Evolutionary conservation across 2,113 vertebrate genomes (phyloP).

Genomic region (Otolemur garnettii): DNA sequence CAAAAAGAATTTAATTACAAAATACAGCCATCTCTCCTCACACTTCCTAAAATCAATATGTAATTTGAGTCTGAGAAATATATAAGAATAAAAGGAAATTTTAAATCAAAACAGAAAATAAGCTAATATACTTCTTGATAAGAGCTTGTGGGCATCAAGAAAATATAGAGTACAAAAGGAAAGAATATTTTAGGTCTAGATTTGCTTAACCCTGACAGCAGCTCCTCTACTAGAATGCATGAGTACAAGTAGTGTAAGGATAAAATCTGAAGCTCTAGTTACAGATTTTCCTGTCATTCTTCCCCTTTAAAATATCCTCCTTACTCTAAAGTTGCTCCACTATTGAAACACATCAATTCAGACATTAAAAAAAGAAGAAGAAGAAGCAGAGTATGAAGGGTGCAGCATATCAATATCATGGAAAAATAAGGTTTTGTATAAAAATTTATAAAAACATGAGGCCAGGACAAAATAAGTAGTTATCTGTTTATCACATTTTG

Average conservation of each 20-base stretch:
- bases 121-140: neutral
- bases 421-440: constrained; percentile 21
- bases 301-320: neutral
- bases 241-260: neutral
- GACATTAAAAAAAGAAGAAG: neutral
- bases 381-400: neutral
- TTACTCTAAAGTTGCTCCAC: neutral
- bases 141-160: neutral
- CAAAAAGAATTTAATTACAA: neutral
- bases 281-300: neutral
- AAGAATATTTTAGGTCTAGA: neutral
- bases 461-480: neutral
- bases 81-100: constrained; percentile 1
- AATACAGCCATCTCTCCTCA: neutral
- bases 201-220: neutral
- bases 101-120: neutral
- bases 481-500: neutral
- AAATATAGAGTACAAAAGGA: neutral
- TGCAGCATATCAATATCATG: neutral
- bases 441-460: neutral
- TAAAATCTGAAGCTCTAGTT: constrained; percentile 8
- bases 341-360: neutral
- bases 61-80: neutral
- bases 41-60: neutral
- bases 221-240: neutral